Conservation (phyloP, 2,113 vertebrate species). For the Merops nubicus region DNA sequence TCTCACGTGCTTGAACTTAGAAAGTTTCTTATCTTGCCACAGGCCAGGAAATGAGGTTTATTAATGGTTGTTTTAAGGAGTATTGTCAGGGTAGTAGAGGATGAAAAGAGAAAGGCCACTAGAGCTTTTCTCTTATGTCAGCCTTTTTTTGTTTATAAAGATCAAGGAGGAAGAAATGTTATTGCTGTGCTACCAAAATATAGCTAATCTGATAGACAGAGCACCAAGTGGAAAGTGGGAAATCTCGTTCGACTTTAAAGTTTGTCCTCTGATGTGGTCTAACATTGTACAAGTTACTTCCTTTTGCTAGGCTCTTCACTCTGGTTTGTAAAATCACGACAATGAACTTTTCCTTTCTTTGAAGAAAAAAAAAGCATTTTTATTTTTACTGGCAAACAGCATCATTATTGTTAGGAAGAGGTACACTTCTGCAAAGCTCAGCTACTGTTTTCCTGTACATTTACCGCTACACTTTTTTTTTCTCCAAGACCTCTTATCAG, state of each 20-base stretch:
- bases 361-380: not conserved
- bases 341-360: not conserved
- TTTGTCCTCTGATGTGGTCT: not conserved
- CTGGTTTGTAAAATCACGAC: not conserved
- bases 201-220: not conserved
- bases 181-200: conserved; percentile 2
- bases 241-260: not conserved
- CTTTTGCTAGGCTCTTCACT: not conserved
- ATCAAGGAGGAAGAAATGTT: conserved; percentile 19
- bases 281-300: not conserved
- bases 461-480: not conserved
- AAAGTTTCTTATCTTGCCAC: not conserved
- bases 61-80: conserved; percentile 20
- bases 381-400: not conserved
- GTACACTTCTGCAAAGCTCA: not conserved
- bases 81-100: not conserved
- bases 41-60: conserved; percentile 32
- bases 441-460: not conserved
- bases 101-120: conserved; percentile 15
- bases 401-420: not conserved
- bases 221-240: not conserved
- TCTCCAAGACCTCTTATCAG: not conserved
- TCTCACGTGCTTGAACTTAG: not conserved
- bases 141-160: not conserved
- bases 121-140: not conserved